Conservation (phyloP, 2,113 vertebrate genomes). For the Aleadryas rufinucha region DNA sequence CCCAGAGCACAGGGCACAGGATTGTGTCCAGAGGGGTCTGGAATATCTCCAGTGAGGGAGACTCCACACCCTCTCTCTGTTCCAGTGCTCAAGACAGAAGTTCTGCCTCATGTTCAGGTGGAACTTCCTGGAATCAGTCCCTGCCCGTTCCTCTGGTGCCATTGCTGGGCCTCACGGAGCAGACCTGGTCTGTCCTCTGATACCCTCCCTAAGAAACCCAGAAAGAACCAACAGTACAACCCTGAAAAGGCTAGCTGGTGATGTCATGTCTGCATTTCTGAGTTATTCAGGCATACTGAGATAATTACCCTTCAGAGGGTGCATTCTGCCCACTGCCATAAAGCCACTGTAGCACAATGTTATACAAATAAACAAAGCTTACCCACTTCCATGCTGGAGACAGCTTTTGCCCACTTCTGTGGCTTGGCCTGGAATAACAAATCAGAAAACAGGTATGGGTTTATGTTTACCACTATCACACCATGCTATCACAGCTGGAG, state of each 20-base stretch:
- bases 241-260: not conserved
- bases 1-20: not conserved
- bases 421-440: not conserved
- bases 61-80: not conserved
- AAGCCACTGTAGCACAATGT: not conserved
- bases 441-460: not conserved
- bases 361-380: not conserved
- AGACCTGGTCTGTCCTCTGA: not conserved
- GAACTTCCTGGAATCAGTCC: not conserved
- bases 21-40: not conserved
- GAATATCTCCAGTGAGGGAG: not conserved
- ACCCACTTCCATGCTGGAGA: not conserved
- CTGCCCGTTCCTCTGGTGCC: not conserved
- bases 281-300: not conserved
- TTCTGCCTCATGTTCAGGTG: not conserved
- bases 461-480: not conserved
- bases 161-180: not conserved
- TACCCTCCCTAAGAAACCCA: not conserved
- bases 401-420: not conserved
- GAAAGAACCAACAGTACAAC: not conserved
- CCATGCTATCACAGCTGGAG: accelerated
- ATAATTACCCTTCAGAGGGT: not conserved
- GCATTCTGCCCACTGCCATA: not conserved
- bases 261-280: not conserved
- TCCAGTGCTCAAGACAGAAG: not conserved